Conservation (phyloP, 2,797 vertebrate genomes). For the Tadarida brasiliensis region DNA sequence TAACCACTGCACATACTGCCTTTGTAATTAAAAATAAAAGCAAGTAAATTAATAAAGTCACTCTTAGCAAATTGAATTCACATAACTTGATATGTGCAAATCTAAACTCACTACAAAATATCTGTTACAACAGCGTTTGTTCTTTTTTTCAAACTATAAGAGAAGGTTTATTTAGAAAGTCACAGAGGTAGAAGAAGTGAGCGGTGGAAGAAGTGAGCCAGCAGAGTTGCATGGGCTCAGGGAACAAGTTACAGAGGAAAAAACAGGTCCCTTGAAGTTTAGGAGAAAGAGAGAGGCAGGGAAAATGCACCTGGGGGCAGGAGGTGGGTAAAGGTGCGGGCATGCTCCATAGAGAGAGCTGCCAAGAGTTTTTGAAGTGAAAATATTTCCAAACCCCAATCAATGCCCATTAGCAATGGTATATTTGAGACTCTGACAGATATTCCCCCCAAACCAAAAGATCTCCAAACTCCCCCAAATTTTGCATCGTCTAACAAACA, state of each 20-base stretch:
- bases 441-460: not conserved
- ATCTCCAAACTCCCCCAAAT: not conserved
- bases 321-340: too few species aligned
- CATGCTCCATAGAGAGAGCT: too few species aligned
- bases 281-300: too few species aligned
- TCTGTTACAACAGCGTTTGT: not conserved
- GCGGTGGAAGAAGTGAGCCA: too few species aligned
- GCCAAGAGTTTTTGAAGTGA: not conserved
- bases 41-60: not conserved
- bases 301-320: too few species aligned
- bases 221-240: too few species aligned
- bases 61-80: not conserved
- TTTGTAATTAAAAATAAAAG: not conserved
- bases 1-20: not conserved
- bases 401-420: not conserved
- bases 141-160: too few species aligned
- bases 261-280: too few species aligned
- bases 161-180: too few species aligned
- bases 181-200: too few species aligned
- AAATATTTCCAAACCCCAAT: constrained; percentile 1
- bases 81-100: not conserved
- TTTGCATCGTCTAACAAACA: not conserved
- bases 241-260: too few species aligned
- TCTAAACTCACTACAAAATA: not conserved
- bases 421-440: not conserved